These are phyloP conservation scores for Otis tarda DNA, from an alignment of 2,113 vertebrate species.

Conservation along the genomic window DNA sequence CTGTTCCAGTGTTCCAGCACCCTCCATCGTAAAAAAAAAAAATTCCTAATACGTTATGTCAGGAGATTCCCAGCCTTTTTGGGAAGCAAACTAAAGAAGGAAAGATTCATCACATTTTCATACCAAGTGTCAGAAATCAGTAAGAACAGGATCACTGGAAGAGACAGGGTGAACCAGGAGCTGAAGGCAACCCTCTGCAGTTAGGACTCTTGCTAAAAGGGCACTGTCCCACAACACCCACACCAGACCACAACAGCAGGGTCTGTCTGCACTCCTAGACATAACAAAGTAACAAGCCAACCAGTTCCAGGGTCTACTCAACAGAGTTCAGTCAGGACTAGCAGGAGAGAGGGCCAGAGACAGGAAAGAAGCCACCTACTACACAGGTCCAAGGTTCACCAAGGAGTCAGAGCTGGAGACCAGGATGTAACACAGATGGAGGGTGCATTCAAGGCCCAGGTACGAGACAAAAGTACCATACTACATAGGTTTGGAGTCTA, in stretches of 20 bases:
- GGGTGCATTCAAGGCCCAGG: background rate
- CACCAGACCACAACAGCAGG: background rate
- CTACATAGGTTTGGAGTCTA: background rate
- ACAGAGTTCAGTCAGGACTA: background rate
- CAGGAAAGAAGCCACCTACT: background rate
- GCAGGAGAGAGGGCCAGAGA: background rate
- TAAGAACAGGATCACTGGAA: background rate
- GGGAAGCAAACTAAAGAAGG: background rate
- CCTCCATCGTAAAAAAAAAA: too few relatives aligned
- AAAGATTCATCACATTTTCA: background rate
- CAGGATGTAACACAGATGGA: background rate
- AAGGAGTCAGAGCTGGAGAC: background rate
- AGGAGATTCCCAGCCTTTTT: background rate
- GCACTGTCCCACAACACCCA: background rate
- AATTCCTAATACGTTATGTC: too few relatives aligned
- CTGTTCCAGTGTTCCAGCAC: too few relatives aligned
- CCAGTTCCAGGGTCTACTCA: background rate
- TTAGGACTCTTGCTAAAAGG: fast-evolving
- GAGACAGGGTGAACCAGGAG: background rate
- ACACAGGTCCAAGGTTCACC: fast-evolving
- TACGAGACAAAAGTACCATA: background rate
- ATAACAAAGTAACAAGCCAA: background rate
- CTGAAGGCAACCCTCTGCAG: too few relatives aligned
- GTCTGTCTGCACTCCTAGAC: too few relatives aligned
- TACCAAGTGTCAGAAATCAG: background rate